Evolutionary conservation across 2,113 vertebrate genomes (phyloP).

Genomic region (Daphoenositta chrysoptera): DNA sequence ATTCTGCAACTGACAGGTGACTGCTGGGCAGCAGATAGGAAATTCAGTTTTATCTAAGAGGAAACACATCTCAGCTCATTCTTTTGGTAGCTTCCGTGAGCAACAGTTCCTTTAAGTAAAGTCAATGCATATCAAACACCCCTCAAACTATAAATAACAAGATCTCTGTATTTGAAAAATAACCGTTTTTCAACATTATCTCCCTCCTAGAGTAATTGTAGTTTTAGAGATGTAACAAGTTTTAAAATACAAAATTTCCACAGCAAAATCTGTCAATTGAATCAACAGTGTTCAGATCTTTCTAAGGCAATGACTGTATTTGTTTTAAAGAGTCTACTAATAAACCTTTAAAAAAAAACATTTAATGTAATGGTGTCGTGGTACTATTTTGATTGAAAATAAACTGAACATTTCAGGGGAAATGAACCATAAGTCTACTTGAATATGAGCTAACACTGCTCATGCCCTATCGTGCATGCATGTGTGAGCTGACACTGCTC

Average conservation of each 20-base stretch:
- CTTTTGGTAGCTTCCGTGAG: neutral
- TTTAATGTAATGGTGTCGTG: neutral
- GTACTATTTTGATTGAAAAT: neutral
- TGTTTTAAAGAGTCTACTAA: neutral
- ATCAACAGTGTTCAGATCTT: neutral
- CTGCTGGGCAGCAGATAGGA: neutral
- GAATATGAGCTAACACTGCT: neutral
- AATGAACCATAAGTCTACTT: neutral
- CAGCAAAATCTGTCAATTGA: neutral
- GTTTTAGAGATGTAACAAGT: slow-evolving; percentile 27
- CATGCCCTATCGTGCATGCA: no score
- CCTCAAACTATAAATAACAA: neutral
- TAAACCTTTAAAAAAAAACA: neutral
- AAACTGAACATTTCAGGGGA: neutral
- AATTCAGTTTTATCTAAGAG: slow-evolving; percentile 24
- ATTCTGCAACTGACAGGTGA: neutral
- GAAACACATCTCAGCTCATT: slow-evolving; percentile 13
- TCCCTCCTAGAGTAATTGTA: neutral
- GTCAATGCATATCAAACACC: neutral
- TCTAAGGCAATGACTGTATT: neutral
- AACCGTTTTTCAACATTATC: slow-evolving; percentile 27
- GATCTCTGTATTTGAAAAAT: neutral
- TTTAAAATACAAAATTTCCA: neutral
- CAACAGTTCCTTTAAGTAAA: neutral
- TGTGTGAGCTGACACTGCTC: neutral